phyloP scores from a whole-genome alignment of 2,113 vertebrate species.

The Steatornis caripensis region DNA sequence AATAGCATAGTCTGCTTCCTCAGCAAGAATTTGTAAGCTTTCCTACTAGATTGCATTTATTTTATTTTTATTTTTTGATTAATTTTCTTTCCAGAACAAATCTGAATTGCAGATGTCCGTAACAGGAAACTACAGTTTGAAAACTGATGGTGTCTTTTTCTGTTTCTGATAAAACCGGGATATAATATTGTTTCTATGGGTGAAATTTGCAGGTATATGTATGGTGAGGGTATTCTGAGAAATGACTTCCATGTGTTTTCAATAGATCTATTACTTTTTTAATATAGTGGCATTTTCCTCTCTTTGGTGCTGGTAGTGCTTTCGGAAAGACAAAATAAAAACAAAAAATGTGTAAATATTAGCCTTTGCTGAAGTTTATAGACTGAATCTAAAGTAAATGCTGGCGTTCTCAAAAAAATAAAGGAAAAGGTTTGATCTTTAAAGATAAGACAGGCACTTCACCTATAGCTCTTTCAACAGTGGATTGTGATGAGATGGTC shows the following conservation, averaged over 20 bases:
- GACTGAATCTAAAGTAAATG: constrained; percentile 58
- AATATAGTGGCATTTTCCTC: constrained; percentile 18
- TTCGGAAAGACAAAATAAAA: constrained; percentile 56
- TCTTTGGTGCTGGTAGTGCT: background rate
- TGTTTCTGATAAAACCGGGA: background rate
- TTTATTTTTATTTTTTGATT: background rate
- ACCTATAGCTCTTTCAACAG: constrained; percentile 37
- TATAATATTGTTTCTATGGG: background rate
- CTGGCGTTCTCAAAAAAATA: constrained; percentile 12
- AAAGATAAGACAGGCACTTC: constrained; percentile 1
- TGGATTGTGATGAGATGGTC: background rate
- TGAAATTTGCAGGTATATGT: background rate
- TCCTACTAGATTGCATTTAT: background rate
- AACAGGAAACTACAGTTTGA: background rate
- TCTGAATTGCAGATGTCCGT: background rate
- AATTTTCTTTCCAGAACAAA: background rate
- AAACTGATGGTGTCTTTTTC: background rate
- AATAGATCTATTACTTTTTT: background rate
- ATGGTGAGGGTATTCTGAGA: background rate
- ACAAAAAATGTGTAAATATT: constrained; percentile 60
- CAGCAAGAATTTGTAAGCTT: background rate
- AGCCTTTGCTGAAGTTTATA: constrained; percentile 34
- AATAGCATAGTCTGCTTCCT: background rate
- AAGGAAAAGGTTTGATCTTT: constrained; percentile 44
- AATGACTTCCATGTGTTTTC: background rate